A percentile compares a stretch with the other conserved stretches of the same genome.
These are phyloP conservation scores for Pandemis heparana DNA, from an alignment of 2,888 invertebrate genomes.

Conservation along the genomic window DNA sequence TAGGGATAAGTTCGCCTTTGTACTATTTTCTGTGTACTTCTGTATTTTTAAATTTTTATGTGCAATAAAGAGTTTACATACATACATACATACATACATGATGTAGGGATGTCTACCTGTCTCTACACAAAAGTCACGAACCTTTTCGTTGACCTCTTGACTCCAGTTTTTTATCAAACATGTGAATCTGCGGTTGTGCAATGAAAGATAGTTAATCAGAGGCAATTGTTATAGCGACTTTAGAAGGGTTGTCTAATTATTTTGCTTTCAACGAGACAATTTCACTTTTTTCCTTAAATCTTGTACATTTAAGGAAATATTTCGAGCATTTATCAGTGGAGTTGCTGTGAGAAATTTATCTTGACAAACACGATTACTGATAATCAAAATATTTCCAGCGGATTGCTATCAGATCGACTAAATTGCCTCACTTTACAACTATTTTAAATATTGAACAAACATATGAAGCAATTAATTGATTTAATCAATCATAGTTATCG, in stretches of 20 bases:
- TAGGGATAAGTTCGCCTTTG: no score
- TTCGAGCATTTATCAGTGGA: not conserved
- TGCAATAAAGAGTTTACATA: no score
- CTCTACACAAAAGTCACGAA: conserved; percentile 64
- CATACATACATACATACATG: no score
- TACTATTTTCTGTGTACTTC: no score
- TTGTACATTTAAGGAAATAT: not conserved
- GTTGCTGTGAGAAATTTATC: not conserved
- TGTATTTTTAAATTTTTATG: no score
- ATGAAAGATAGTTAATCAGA: conserved; percentile 64
- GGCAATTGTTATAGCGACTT: conserved; percentile 49
- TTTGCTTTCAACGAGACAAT: conserved; percentile 6
- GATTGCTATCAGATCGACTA: not conserved
- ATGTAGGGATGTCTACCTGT: conserved; percentile 64
- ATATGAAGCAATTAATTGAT: not conserved
- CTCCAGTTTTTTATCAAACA: conserved; percentile 63
- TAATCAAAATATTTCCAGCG: not conserved
- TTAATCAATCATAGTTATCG: not conserved
- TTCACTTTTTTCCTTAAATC: conserved; percentile 7
- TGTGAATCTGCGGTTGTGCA: conserved; percentile 57
- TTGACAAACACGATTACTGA: not conserved
- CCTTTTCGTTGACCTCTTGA: conserved; percentile 74
- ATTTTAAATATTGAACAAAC: not conserved
- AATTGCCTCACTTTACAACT: not conserved
- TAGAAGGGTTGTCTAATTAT: conserved; percentile 41